Percentiles rank a stretch among this genome's conserved stretches.
phyloP scores from a whole-genome alignment of 2,113 vertebrate species.

The Rhabdornis inornatus region DNA sequence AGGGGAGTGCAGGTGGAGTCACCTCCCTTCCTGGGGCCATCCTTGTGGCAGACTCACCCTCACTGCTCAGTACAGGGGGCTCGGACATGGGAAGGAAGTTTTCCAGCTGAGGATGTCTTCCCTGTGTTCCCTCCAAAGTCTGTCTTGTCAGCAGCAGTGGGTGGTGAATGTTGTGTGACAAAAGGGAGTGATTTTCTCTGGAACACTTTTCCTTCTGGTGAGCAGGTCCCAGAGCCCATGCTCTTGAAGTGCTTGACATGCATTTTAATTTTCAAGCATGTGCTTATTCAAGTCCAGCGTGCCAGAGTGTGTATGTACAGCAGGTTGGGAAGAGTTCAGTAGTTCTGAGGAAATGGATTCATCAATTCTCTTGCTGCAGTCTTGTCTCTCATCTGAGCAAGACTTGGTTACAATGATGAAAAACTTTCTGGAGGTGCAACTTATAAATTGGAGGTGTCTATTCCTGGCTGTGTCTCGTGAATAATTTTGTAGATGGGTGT shows the following conservation, averaged over 20 bases:
- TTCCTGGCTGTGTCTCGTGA: neutral
- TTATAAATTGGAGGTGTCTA: neutral
- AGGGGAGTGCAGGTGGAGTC: rapidly evolving
- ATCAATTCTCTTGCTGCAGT: neutral
- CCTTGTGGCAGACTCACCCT: rapidly evolving
- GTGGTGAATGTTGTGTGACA: neutral
- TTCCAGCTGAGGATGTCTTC: neutral
- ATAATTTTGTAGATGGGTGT: neutral
- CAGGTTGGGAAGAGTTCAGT: neutral
- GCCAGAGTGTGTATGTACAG: neutral
- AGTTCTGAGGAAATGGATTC: neutral
- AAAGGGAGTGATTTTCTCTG: neutral
- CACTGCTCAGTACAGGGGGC: rapidly evolving
- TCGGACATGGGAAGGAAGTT: neutral
- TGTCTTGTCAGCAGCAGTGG: neutral
- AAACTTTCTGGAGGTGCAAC: rapidly evolving
- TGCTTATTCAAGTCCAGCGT: neutral
- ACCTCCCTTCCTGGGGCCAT: rapidly evolving
- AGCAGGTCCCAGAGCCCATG: neutral
- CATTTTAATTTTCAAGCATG: neutral
- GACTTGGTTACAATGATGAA: neutral
- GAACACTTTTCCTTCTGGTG: neutral
- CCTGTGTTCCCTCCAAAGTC: neutral
- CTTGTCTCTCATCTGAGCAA: neutral
- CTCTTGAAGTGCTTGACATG: neutral